Evolutionary conservation across 2,888 invertebrate genomes (phyloP).

Genomic region (Cacoxenus indagator): DNA sequence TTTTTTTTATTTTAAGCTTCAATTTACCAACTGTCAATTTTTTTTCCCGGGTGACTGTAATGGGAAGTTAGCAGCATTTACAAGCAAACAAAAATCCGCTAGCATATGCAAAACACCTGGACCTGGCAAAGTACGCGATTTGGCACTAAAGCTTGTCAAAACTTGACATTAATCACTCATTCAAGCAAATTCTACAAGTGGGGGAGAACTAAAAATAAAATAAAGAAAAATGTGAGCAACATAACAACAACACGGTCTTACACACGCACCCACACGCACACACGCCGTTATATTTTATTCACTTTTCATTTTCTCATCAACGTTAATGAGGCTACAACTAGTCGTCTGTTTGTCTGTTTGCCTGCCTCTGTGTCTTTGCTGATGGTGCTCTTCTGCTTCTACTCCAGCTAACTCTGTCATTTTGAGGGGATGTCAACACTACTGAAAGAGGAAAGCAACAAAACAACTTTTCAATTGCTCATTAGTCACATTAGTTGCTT

Average conservation of each 20-base stretch:
- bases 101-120: no score
- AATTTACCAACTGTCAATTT: no score
- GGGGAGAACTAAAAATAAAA: not conserved
- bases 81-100: no score
- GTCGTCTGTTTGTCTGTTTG: not conserved
- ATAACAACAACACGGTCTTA: not conserved
- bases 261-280: not conserved
- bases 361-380: not conserved
- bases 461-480: conserved; percentile 58
- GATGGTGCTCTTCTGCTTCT: not conserved
- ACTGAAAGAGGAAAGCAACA: conserved; percentile 43
- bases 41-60: no score
- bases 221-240: not conserved
- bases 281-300: not conserved
- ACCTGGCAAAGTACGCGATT: not conserved
- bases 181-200: conserved; percentile 44
- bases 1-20: no score
- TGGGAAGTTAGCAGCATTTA: no score
- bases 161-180: conserved; percentile 62
- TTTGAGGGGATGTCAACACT: not conserved
- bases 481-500: conserved; percentile 52
- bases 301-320: conserved; percentile 6
- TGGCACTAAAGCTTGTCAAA: not conserved
- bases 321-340: not conserved
- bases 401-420: not conserved